Evolutionary conservation across 2,797 vertebrate species (phyloP), one percentile per base, ranked within the genome.

Genomic region (Phoxinus dragarum): DNA sequence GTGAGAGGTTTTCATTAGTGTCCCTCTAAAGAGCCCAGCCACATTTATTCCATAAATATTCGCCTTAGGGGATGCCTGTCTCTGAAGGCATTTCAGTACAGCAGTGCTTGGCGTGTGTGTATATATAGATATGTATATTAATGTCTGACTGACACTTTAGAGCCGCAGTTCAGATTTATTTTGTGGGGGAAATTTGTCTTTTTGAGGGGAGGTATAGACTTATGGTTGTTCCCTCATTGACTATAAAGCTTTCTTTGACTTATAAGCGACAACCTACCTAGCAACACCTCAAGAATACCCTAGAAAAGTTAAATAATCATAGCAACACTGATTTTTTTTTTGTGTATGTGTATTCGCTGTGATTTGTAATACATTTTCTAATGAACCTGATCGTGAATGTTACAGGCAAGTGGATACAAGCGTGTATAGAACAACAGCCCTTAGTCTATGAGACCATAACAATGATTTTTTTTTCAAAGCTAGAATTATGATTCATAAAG

Each of bases 1-100:
- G 31, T 64, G 87, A 87, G 80, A 40, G 86, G 71, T 82, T 87
- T 87, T 88, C 89, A 88, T 88, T 88, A 90, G 87, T 47, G 66
- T 72, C 52, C 80, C 82, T 86, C 83, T 72, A 61, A 44, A 82
- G 81, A 89, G 82, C 44, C 11, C 40, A 77, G 84, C 74, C 69
- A 82, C 79, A 88, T 90, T 86, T 88, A 86, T 85, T 76, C 75
- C 34, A 67, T 85, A 84, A 88, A 87, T 82, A 80, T 86, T 80
- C 81, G n/a, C 84, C 86, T 85, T 82, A 23, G 75, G 88, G 80
- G 34, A 82, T 21, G 59, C 19, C 66, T 73, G 84, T 80, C 74
- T 78, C 86, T 82, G 71, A 71, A 61, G 86, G 74, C 66, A 81
- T 87, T 77, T 81, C 74, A 64, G 59, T 31, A 19, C 38, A 72